Evolutionary conservation across 2,888 invertebrate genomes (phyloP), one percentile per base, ranked within the genome.

Genomic region (Eilema depressum): DNA sequence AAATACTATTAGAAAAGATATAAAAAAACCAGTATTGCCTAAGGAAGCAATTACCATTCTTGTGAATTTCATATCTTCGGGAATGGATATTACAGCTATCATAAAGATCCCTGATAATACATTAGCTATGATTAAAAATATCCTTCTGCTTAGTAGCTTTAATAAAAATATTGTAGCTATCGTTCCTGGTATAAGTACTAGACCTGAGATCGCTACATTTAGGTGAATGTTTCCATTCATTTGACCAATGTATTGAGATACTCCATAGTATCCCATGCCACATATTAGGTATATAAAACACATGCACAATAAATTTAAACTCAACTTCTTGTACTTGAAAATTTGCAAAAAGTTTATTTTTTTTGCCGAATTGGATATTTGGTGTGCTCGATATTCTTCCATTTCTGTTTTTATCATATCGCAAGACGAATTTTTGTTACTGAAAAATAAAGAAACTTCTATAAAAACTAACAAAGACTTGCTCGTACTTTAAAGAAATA

Each of bases 231-330:
- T 92, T 0, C 98, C 98, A 57, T 96, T 97, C 84, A 97, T 95
- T 85, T 97, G 96, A 0, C 97, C 97, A 65, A 98, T 97, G 85
- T 97, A 98, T 85, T 98, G 97, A 0, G 97, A 97, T 33, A 98
- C 96, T 0, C 98, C 98, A 83, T 98, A 99, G 87, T 98, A 98
- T 33, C 98, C 97, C 94, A 98, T 96, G 10, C 98, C 98, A 65
- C 98, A 97, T 0, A 97, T 96, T 20, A 97, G 95, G 97, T 98
- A 98, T 81, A 97, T 96, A 80, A 96, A 96, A 66, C 96, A 96
- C 90, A 97, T 97, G 72, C 96, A 96, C 0, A 96, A 76, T 0
- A 97, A 96, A 83, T 97, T 97, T 23, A 95, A 80, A 23, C 96
- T 90, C 86, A 97, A 93, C 81, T 96, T 96, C 70, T 78, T 91